phyloP scores from a whole-genome alignment of 2,888 invertebrate species.

The Acanthococcus lagerstroemiae region DNA sequence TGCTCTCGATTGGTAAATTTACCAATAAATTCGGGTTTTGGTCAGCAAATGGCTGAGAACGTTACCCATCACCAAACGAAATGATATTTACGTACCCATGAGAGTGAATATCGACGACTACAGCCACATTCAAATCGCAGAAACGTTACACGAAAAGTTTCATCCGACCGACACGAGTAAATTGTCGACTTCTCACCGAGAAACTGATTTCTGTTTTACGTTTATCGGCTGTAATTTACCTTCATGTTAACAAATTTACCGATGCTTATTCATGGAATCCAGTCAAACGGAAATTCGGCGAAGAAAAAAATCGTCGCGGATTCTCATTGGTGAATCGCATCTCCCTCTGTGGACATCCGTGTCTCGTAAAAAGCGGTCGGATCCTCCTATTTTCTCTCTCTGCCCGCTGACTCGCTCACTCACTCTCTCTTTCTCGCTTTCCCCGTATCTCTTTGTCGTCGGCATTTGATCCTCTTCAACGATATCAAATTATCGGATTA shows the following conservation, averaged over 20 bases:
- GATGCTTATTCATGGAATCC: slow-evolving; percentile 15
- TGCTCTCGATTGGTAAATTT: no score
- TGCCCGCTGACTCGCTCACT: no score
- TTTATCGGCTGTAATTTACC: no score
- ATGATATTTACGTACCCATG: no score
- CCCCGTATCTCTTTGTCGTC: background rate
- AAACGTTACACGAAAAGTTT: no score
- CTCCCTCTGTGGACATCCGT: slow-evolving; percentile 9
- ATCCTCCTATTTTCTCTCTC: slow-evolving; percentile 17
- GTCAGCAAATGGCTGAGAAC: no score
- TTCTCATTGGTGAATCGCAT: slow-evolving; percentile 2
- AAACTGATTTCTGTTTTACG: slow-evolving; percentile 6
- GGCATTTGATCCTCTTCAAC: background rate
- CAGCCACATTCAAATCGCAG: no score
- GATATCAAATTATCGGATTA: background rate
- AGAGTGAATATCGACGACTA: no score
- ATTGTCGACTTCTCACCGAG: background rate
- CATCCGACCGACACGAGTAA: background rate
- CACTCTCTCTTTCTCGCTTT: no score
- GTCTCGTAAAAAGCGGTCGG: slow-evolving; percentile 8
- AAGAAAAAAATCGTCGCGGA: background rate
- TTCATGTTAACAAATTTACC: no score
- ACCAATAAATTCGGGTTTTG: no score
- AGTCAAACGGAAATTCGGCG: slow-evolving; percentile 20
- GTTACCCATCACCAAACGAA: no score